Evolutionary conservation across 1,140 invertebrate genomes (phyloP), one percentile per base, ranked within the genome.

Genomic region (Pseudoatta argentina): DNA sequence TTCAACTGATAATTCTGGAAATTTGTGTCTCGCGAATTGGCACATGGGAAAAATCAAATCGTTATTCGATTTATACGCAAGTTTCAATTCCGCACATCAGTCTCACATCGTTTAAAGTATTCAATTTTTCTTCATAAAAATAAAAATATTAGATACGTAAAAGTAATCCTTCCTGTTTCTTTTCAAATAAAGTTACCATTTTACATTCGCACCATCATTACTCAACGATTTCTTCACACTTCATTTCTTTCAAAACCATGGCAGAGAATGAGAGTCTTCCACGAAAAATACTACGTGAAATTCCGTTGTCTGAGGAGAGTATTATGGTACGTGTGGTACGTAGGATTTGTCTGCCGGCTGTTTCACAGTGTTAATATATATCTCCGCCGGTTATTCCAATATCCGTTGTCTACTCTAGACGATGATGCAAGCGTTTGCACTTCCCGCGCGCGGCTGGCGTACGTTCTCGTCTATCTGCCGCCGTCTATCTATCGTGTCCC

Each of bases 351-450:
- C 34, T 57, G 53, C 44, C 77, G 77, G 34, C 66, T 18, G 34
- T 81, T 71, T 59, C 51, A 24, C 48, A 57, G 66, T 8, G 66
- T 71, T 81, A 81, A 81, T 81, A 81, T 81, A 81, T 81, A 81
- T 81, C 78, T 57, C 78, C 78, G 64, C 30, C 66, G 66, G 66
- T 81, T 81, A 81, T 81, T 81, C 78, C 78, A 81, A 71, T 81
- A 81, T 71, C 78, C 66, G 78, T 81, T 81, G 78, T 81, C 64
- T 81, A 71, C 78, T 81, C 66, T 24, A 57, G 64, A 81, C 78
- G 78, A 81, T 81, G 64, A 81, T 81, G 78, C 66, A 71, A 81
- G 66, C 78, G 66, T 71, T 71, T 71, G 78, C 66, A 71, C 78
- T 81, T 81, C 51, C 78, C 64, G 64, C 77, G 77, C 77, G 51